phyloP scores from a whole-genome alignment of 2,113 vertebrate species.

The Strigops habroptila region DNA sequence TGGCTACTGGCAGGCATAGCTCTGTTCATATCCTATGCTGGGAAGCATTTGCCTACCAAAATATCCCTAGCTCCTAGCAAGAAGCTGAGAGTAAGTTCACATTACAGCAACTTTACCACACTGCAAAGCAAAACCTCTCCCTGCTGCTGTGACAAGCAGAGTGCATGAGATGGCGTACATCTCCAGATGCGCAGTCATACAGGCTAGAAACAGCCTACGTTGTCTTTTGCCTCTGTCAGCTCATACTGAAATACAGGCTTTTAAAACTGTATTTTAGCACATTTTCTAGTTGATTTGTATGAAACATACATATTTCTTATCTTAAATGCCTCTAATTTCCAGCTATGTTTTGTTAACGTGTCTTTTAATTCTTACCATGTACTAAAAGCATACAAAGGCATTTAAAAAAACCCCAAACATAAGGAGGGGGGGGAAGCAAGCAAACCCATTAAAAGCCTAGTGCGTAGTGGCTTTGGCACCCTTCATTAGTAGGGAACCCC shows the following conservation, averaged over 20 bases:
- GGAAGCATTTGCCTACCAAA: background rate
- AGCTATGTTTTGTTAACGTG: background rate
- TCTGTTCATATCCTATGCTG: background rate
- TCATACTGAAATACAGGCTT: background rate
- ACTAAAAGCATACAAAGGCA: background rate
- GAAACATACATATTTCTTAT: background rate
- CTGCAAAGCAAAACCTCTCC: background rate
- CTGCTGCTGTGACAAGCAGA: background rate
- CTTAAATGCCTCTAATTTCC: background rate
- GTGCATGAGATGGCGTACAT: background rate
- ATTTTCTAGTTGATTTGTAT: background rate
- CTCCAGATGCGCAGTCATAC: background rate
- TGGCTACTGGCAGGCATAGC: background rate
- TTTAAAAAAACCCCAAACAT: background rate
- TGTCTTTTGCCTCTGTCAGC: background rate
- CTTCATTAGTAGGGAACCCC: background rate
- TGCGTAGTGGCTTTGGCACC: background rate
- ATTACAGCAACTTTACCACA: background rate
- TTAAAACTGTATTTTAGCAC: background rate
- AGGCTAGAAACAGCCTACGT: background rate
- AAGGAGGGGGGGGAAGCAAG: background rate
- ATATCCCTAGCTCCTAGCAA: background rate
- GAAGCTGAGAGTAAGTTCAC: background rate
- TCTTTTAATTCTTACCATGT: background rate
- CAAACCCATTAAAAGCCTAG: background rate